phyloP scores from a whole-genome alignment of 2,888 invertebrate species.

The Ditylenchus weischeri region DNA sequence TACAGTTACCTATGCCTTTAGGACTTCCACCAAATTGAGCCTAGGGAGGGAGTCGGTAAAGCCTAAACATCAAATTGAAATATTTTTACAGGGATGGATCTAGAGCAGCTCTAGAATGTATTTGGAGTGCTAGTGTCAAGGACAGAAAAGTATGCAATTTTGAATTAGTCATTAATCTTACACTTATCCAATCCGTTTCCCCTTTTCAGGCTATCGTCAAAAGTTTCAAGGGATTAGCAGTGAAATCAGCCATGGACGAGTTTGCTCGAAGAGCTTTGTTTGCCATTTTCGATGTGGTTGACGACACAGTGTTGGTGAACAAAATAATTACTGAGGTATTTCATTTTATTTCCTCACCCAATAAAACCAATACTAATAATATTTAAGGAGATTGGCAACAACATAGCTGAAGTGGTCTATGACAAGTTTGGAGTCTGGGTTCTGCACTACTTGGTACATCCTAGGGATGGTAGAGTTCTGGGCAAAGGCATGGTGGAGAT shows the following conservation, averaged over 20 bases:
- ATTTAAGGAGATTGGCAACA: slow-evolving; percentile 49
- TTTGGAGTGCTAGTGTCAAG: slow-evolving; percentile 75
- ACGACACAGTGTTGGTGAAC: slow-evolving; percentile 84
- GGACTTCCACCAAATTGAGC: too few species aligned
- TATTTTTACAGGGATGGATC: slow-evolving; percentile 62
- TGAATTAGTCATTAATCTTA: background rate
- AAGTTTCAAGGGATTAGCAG: slow-evolving; percentile 78
- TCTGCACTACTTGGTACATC: slow-evolving; percentile 80
- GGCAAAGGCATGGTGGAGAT: slow-evolving; percentile 77
- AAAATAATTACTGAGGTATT: slow-evolving; percentile 68
- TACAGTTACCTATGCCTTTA: too few species aligned
- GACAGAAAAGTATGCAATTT: slow-evolving; percentile 55
- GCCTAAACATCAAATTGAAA: too few species aligned
- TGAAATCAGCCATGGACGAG: slow-evolving; percentile 78
- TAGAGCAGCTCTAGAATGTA: slow-evolving; percentile 75
- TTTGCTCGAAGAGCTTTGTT: slow-evolving; percentile 78
- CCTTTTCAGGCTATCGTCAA: slow-evolving; percentile 69
- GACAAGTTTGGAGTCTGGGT: slow-evolving; percentile 82
- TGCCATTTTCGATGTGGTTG: slow-evolving; percentile 80
- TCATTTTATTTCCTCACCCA: background rate
- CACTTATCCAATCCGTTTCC: background rate
- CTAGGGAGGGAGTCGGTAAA: too few species aligned
- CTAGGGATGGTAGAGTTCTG: slow-evolving; percentile 76
- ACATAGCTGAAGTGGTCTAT: slow-evolving; percentile 60
- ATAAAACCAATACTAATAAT: background rate